phyloP scores from a whole-genome alignment of 1,140 invertebrate genomes.

The Metaphire vulgaris region DNA sequence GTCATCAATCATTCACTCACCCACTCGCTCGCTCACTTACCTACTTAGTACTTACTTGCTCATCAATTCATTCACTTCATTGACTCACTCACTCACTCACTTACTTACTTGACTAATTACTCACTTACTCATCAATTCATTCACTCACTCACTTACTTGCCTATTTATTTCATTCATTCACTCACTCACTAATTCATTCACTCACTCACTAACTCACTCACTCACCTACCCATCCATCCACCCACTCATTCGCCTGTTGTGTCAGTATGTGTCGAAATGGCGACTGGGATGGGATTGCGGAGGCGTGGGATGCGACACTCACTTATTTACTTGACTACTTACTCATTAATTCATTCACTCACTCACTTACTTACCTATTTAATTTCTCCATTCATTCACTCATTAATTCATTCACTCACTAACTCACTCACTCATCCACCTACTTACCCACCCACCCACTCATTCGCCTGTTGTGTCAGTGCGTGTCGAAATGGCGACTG shows the following conservation, averaged over 20 bases:
- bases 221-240: neutral
- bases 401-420: neutral
- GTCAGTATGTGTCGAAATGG: neutral
- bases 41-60: too few species aligned
- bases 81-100: neutral
- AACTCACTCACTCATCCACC: neutral
- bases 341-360: neutral
- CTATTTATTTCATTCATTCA: neutral
- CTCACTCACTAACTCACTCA: neutral
- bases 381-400: neutral
- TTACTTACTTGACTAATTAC: neutral
- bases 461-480: neutral
- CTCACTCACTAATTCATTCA: neutral
- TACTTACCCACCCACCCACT: neutral
- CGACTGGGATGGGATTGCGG: neutral
- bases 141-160: neutral
- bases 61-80: neutral
- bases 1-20: too few species aligned
- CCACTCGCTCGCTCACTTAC: too few species aligned
- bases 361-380: neutral
- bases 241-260: too few species aligned
- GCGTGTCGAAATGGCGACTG: neutral
- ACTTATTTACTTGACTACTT: too few species aligned
- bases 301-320: neutral
- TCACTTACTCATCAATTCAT: neutral